A percentile compares a stretch with the other conserved stretches of the same genome.
Evolutionary conservation across 2,797 vertebrate species (phyloP).

Genomic region (Rachycentron canadum): DNA sequence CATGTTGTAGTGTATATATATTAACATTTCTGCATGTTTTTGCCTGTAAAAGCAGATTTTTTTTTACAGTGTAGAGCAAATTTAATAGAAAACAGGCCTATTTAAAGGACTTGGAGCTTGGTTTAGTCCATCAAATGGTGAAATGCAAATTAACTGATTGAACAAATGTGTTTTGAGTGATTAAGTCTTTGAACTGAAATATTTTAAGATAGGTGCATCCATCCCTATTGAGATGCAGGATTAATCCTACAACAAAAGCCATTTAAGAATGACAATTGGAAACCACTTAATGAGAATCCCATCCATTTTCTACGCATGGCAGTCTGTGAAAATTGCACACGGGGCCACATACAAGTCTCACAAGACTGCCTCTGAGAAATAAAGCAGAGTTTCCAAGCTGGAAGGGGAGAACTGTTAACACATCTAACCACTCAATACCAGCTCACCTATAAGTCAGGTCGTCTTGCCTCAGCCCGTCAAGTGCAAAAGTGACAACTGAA

Average conservation of each 20-base stretch:
- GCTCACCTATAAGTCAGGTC: constrained; percentile 6
- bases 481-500: constrained; percentile 1
- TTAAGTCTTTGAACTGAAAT: constrained; percentile 37
- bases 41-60: constrained; percentile 36
- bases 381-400: constrained; percentile 27
- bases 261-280: constrained; percentile 55
- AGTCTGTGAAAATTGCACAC: constrained; percentile 46
- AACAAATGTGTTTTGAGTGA: constrained; percentile 49
- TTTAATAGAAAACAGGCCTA: constrained; percentile 14
- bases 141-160: constrained; percentile 42
- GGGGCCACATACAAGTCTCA: constrained; percentile 29
- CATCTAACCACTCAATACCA: not conserved
- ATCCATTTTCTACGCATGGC: constrained; percentile 53
- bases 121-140: constrained; percentile 8
- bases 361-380: constrained; percentile 24
- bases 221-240: constrained; percentile 48
- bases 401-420: constrained; percentile 19
- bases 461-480: not conserved
- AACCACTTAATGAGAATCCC: constrained; percentile 58
- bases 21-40: constrained; percentile 56
- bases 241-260: constrained; percentile 54
- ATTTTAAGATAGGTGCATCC: constrained; percentile 45
- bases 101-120: constrained; percentile 13
- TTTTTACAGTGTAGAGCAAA: constrained; percentile 23
- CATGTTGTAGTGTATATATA: constrained; percentile 50